Evolutionary conservation across 2,888 invertebrate species (phyloP), one percentile per base, ranked within the genome.

Genomic region (Anthophora plumipes): DNA sequence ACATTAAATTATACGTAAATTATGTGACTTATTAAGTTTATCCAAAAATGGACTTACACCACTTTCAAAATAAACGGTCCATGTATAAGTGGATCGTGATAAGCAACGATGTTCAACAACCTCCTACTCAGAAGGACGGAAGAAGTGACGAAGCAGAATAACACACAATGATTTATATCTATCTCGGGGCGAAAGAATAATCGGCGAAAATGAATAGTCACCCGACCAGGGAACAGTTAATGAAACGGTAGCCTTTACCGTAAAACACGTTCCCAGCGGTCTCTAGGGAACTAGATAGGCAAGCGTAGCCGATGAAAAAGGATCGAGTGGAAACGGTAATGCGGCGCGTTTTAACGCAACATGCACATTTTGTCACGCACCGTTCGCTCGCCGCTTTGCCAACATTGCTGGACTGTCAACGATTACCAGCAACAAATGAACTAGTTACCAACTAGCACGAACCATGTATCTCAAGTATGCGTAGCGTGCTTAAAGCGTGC

Each of bases 291-390:
- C 67, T 48, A 73, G 77, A 77, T 73, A 73, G 64, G 43, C 59
- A 8, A 7, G 5, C 46, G 12, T 17, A 46, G 59, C 12, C 52
- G 25, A 77, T 41, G 31, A 25, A 61, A 64, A 66, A 73, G 66
- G 66, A 67, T 67, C 54, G 60, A 31, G 12, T 43, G 64, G 66
- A 66, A 57, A 43, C 66, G 60, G 60, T 52, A 52, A 71, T 41
- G 70, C 55, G 17, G 25, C 50, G 50, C 70, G 55, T 39, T 50
- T 52, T 22, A 46, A 66, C 46, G 59, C 54, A 12, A 46, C 55
- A 61, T 57, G 25, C 52, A 64, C 64, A 57, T 80, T 80, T 79
- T 80, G 61, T 80, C 81, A 70, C 70, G 80, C 74, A 64, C 66
- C 50, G 20, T 11, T 75, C 14, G 61, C 48, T 50, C 20, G 31